These are phyloP conservation scores for Yponomeuta plumbellus DNA, from an alignment of 2,888 invertebrate genomes.

Conservation along the genomic window DNA sequence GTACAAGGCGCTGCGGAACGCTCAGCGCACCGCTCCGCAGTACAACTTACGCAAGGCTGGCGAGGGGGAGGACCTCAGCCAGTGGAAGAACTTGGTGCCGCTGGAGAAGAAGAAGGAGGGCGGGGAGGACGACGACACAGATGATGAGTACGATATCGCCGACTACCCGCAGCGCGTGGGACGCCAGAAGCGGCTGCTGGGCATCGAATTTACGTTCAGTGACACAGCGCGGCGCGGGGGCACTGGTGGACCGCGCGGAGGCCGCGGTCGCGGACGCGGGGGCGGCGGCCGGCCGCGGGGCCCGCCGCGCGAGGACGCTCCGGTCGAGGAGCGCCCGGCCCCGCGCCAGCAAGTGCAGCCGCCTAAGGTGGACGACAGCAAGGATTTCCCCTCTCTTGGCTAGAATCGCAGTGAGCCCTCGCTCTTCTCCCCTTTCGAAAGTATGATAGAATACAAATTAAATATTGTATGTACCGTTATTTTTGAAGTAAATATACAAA, in stretches of 20 bases:
- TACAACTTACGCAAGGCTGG: conserved; percentile 96
- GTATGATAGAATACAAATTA: conserved; percentile 70
- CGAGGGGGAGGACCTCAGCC: conserved; percentile 92
- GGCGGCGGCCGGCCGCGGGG: conserved; percentile 35
- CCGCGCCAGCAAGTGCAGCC: conserved; percentile 61
- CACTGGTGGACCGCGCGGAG: conserved; percentile 79
- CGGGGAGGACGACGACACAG: conserved; percentile 79
- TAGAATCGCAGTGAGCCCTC: conserved; percentile 71
- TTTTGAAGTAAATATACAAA: conserved; percentile 78
- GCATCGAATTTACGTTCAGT: conserved; percentile 92
- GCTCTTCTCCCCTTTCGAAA: conserved; percentile 63
- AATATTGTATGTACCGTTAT: conserved; percentile 76
- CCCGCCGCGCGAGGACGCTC: conserved; percentile 51
- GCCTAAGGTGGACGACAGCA: conserved; percentile 96
- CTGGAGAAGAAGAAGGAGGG: conserved; percentile 86
- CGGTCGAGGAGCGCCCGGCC: conserved; percentile 54
- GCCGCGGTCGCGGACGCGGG: conserved; percentile 70
- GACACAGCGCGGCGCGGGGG: conserved; percentile 86
- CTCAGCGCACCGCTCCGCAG: conserved; percentile 87
- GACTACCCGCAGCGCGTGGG: conserved; percentile 92
- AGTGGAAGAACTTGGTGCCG: conserved; percentile 94
- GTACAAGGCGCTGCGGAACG: conserved; percentile 92
- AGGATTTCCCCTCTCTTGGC: conserved; percentile 95
- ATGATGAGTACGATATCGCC: conserved; percentile 84
- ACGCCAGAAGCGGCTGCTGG: conserved; percentile 88